A percentile compares a stretch with the other conserved stretches of the same genome.
Evolutionary conservation across 2,113 vertebrate genomes (phyloP).

Genomic region (Ageneiosus marmoratus): DNA sequence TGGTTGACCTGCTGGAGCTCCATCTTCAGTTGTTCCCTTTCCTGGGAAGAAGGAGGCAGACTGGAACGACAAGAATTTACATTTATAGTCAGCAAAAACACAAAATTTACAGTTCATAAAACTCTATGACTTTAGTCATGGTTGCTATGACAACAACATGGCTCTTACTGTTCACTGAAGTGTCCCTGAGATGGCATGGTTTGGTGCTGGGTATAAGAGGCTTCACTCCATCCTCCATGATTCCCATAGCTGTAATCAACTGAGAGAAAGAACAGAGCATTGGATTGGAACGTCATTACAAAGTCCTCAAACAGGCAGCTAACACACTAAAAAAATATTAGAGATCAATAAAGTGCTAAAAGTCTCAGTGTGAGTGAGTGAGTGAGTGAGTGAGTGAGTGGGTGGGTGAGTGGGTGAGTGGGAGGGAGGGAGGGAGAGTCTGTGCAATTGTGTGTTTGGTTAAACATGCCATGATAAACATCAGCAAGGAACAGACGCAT

Average conservation of each 20-base stretch:
- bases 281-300: not conserved
- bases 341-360: not conserved
- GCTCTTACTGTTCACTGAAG: conserved; percentile 85
- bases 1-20: conserved; percentile 95
- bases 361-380: not conserved
- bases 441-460: not conserved
- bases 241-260: conserved; percentile 87
- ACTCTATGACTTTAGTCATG: not conserved
- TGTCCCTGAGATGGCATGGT: conserved; percentile 91
- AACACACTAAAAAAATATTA: not conserved
- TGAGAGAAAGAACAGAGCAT: conserved; percentile 39
- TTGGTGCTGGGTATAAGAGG: conserved; percentile 85
- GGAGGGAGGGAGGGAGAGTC: not conserved
- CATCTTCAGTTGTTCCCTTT: conserved; percentile 91
- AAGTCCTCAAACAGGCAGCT: not conserved
- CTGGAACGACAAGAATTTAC: conserved; percentile 51
- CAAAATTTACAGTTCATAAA: not conserved
- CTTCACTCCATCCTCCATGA: conserved; percentile 83
- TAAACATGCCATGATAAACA: not conserved
- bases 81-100: not conserved
- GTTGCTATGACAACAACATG: not conserved
- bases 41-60: conserved; percentile 79
- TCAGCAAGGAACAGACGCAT: not conserved
- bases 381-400: no score
- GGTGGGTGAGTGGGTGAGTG: no score